Percentiles rank a stretch among this genome's conserved stretches.
These are phyloP conservation scores for Molossus molossus DNA, from an alignment of 2,797 vertebrate species.

Conservation along the genomic window DNA sequence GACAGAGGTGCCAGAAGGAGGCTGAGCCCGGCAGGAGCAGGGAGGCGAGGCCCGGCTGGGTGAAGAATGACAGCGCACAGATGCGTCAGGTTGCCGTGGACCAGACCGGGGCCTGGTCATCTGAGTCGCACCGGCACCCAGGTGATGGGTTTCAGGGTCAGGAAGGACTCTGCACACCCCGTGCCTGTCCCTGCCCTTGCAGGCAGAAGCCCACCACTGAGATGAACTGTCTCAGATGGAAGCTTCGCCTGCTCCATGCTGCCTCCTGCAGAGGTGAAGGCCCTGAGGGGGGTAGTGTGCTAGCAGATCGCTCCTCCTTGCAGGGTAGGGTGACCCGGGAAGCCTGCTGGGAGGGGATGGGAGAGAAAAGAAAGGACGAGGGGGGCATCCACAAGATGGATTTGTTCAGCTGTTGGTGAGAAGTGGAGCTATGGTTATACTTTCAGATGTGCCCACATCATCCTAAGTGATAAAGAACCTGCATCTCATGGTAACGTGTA, in stretches of 20 bases:
- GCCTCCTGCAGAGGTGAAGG: not conserved
- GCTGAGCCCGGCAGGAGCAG: rapidly evolving
- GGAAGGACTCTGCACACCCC: not conserved
- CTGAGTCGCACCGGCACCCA: not conserved
- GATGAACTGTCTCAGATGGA: not conserved
- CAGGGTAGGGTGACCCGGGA: rapidly evolving
- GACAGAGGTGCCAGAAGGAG: not conserved
- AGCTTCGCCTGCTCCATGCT: not conserved
- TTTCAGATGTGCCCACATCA: not conserved
- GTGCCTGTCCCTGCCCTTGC: not conserved
- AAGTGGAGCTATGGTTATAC: not conserved
- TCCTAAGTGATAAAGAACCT: not conserved
- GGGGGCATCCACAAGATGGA: not conserved
- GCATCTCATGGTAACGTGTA: not conserved
- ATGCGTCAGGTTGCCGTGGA: not conserved
- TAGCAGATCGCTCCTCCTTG: not conserved
- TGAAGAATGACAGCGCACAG: not conserved
- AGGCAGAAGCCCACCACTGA: not conserved
- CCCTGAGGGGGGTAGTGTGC: not conserved
- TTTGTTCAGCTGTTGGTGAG: not conserved
- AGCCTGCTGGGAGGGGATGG: not conserved
- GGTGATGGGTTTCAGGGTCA: not conserved
- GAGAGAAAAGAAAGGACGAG: not conserved
- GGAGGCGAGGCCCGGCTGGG: not conserved
- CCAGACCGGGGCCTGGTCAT: not conserved